Base-by-base conservation (phyloP, 2,113 vertebrate species). In the Scortum barcoo region DNA sequence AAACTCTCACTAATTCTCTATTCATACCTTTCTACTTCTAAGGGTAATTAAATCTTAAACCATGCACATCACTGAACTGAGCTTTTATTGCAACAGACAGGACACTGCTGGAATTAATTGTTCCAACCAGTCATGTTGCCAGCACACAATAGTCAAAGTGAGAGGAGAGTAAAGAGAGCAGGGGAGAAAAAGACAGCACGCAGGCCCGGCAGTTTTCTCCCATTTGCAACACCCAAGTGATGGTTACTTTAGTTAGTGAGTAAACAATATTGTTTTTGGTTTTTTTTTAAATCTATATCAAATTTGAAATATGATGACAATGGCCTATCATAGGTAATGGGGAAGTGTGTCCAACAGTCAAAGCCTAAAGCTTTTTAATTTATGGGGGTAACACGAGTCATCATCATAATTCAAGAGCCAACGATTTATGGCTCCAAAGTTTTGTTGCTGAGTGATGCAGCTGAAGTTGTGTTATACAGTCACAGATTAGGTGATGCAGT, bases 41-140 rank as follows among this genome's bases (percentile, higher is more conserved):
- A 81, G 70, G 54, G 72, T 84, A 85, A 93, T 91, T 92, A 56
- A 77, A 78, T 84, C 80, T 69, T 84, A 79, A 88, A 84, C 69
- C 33, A 71, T 30, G 73, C 80, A 28, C 84, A 83, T 72, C 70
- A 78, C 53, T 75, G 73, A 86, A 76, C n/a, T 30, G 17, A 76
- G 71, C 61, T 46, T 63, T 71, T 56, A 81, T 81, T 86, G 70
- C 53, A 74, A 83, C 70, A 86, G 85, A 88, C 66, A 89, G 48
- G 67, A 84, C 84, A 82, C 69, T 72, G 69, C 36, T 78, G 67
- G 75, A 85, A 78, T 88, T 70, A 86, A 89, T 86, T 86, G 88
- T 63, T 67, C 36, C 26, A 86, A 70, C 46, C 46, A 73, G 69
- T 60, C 46, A 30, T 50, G 60, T 82, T 78, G 69, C 22, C 70